A percentile compares a stretch with the other conserved stretches of the same genome.
Evolutionary conservation across 2,113 vertebrate species (phyloP).

Genomic region (Myrmophylax atrothorax): DNA sequence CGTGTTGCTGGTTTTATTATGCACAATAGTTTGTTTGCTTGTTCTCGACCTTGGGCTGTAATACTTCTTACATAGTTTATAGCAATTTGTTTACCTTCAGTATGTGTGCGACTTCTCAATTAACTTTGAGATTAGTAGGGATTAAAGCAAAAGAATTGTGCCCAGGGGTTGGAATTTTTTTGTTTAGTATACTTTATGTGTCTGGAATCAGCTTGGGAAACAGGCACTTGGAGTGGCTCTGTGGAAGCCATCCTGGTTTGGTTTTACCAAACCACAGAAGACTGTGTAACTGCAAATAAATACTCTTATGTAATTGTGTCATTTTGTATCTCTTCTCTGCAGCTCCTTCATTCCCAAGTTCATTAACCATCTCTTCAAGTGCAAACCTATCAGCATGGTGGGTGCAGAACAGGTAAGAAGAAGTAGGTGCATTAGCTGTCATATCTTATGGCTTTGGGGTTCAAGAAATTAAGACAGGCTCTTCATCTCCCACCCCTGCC

Average conservation of each 20-base stretch:
- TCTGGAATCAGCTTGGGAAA: not conserved
- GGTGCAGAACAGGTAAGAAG: slow-evolving; percentile 93
- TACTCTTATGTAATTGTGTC: not conserved
- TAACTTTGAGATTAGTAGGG: not conserved
- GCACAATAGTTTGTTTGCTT: not conserved
- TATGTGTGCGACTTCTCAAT: not conserved
- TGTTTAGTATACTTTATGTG: not conserved
- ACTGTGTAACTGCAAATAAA: not conserved
- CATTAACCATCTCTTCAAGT: slow-evolving; percentile 98
- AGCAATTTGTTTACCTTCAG: not conserved
- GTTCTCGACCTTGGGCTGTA: not conserved
- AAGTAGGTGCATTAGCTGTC: not conserved
- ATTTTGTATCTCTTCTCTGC: slow-evolving; percentile 14
- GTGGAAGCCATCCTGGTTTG: not conserved
- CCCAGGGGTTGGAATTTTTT: not conserved
- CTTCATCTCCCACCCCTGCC: not conserved
- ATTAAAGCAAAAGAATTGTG: not conserved
- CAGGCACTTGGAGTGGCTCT: not conserved
- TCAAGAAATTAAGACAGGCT: not conserved
- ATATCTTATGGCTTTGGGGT: not conserved
- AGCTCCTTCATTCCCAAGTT: slow-evolving; percentile 99
- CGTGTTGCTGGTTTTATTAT: not conserved
- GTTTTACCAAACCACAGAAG: not conserved
- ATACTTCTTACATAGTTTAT: not conserved
- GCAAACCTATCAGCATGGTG: slow-evolving; percentile 99